phyloP scores from a whole-genome alignment of 2,797 vertebrate species.

The Pipistrellus nathusii region DNA sequence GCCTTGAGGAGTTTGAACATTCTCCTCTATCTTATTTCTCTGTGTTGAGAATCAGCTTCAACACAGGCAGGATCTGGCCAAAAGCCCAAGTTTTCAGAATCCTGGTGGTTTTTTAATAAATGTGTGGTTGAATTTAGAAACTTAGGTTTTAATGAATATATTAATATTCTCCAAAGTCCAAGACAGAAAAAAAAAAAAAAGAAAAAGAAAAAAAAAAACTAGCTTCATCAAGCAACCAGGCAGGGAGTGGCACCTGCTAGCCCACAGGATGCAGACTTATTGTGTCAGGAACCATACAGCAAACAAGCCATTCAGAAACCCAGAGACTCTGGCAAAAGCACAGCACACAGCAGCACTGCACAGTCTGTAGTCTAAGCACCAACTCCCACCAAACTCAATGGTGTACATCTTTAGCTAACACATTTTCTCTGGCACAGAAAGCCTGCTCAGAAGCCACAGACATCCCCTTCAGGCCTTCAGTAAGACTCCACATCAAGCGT shows the following conservation, averaged over 20 bases:
- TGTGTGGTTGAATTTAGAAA: neutral
- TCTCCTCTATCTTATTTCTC: neutral
- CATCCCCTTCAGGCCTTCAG: conserved; percentile 73
- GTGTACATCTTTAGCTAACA: conserved; percentile 79
- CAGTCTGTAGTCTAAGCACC: conserved; percentile 66
- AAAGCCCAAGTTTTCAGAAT: neutral
- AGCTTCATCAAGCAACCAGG: neutral
- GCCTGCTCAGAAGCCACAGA: conserved; percentile 78
- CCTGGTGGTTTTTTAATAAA: conserved; percentile 25
- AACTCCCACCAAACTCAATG: conserved; percentile 58
- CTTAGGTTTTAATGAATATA: neutral
- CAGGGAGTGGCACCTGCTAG: neutral
- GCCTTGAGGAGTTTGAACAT: neutral
- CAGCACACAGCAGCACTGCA: conserved; percentile 56
- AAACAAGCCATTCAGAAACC: neutral
- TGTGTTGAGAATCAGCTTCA: neutral
- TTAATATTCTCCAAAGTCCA: neutral
- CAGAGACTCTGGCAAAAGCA: neutral
- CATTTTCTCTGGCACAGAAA: conserved; percentile 77
- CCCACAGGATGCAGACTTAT: neutral
- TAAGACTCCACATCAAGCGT: neutral
- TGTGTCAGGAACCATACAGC: neutral
- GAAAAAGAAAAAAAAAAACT: conserved; percentile 50
- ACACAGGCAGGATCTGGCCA: neutral
- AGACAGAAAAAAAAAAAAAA: conserved; percentile 43